Base-by-base conservation (phyloP, 2,888 invertebrate genomes). In the Aphidoletes aphidimyza region DNA sequence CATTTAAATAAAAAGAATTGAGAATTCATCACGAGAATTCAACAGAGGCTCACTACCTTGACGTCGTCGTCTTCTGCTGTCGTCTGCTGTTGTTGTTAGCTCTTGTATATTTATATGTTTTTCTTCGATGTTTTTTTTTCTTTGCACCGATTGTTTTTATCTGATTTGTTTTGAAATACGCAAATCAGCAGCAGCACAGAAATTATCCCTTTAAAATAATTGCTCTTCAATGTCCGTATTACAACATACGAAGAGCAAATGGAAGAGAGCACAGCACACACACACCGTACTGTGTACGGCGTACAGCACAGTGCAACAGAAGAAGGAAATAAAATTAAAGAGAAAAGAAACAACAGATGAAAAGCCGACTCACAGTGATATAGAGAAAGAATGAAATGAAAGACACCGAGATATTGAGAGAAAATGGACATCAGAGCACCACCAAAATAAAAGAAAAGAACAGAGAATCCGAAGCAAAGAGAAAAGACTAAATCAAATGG, bases 361-460 rank as follows among this genome's bases (percentile, higher is more conserved):
- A n/a, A n/a, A n/a, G n/a, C n/a, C n/a, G n/a, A n/a, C n/a, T n/a
- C n/a, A n/a, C n/a, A n/a, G n/a, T n/a, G n/a, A n/a, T 22, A 54
- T 0, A 6, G 22, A 22, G 11, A 14, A 54, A 54, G 54, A 54
- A 54, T 5, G 54, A 54, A 54, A 54, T 47, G 54, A 54, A 54
- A 54, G 14, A 14, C n/a, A 54, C 19, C 17, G 22, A 54, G n/a
- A n/a, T n/a, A 42, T 6, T 9, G 14, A 42, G 42, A 42, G 42
- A 14, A 42, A 42, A 42, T 42, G 42, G 14, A 42, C 14, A 42
- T 6, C 42, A 6, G 42, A 42, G n/a, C n/a, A 54, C 45, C 49
- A 36, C 84, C 37, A 84, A 26, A 84, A 81, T 36, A 84, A 85
- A 84, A 84, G 84, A 84, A 83, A 85, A 84, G 84, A 85, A 85